Percentiles rank a stretch among this genome's conserved stretches.
Conservation (phyloP, 2,113 vertebrate species). For the Prietella phreatophila region DNA sequence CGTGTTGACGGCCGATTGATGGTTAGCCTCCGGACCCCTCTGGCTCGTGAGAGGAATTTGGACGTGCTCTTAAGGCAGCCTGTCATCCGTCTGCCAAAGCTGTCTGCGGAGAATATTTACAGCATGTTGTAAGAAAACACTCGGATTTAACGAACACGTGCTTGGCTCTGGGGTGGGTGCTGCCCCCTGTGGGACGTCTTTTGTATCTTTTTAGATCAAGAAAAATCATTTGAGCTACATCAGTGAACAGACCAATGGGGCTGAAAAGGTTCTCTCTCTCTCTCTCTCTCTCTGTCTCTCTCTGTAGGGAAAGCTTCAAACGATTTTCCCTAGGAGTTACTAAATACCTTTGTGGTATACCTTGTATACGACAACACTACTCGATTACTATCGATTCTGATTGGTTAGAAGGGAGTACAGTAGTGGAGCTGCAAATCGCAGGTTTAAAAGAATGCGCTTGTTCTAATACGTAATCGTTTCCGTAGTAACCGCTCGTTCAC, state of each 20-base stretch:
- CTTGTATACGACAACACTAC: no score
- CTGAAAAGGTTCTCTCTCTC: neutral
- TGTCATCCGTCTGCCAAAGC: neutral
- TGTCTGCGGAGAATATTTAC: conserved; percentile 10
- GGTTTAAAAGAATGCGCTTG: no score
- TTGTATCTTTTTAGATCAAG: neutral
- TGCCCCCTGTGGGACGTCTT: neutral
- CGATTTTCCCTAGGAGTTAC: neutral
- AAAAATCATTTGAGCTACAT: neutral
- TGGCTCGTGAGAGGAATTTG: conserved; percentile 38
- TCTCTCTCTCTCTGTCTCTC: no score
- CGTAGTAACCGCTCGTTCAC: no score
- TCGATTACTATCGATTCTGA: no score
- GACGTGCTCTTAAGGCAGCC: conserved; percentile 24
- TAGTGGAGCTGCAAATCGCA: no score
- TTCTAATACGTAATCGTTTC: no score
- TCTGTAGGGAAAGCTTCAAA: neutral
- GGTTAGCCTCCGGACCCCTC: conserved; percentile 43
- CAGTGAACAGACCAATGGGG: neutral
- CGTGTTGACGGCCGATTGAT: conserved; percentile 40
- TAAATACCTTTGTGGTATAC: neutral
- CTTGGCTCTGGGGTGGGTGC: neutral
- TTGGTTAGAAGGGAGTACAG: no score
- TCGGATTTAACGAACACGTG: neutral
- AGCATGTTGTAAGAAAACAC: neutral